Evolutionary conservation across 2,797 vertebrate genomes (phyloP).

Genomic region (Loris lydekkerianus): DNA sequence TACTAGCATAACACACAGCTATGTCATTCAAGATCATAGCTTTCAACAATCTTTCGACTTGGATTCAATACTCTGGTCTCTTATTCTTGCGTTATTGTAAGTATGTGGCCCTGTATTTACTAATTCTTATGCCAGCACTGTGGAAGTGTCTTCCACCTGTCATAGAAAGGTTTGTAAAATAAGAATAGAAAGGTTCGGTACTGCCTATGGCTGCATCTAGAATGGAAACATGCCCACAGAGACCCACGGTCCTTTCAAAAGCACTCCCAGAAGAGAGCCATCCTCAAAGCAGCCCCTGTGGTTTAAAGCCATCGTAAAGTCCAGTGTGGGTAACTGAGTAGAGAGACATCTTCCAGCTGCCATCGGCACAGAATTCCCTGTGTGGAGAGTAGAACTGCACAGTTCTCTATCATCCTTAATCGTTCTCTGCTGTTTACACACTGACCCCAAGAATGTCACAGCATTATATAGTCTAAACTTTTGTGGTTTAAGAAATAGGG

Average conservation of each 20-base stretch:
- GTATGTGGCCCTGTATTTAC: neutral
- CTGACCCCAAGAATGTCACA: neutral
- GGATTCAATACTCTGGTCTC: slow-evolving; percentile 28
- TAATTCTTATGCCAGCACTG: neutral
- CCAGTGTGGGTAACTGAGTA: neutral
- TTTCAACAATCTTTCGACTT: slow-evolving; percentile 48
- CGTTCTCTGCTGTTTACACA: neutral
- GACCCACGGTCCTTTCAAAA: neutral
- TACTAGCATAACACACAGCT: neutral
- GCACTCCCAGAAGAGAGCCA: neutral
- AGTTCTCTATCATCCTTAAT: neutral
- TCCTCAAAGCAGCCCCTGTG: neutral
- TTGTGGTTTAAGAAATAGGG: neutral
- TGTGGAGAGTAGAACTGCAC: neutral
- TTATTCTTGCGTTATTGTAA: slow-evolving; percentile 61
- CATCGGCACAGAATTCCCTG: neutral
- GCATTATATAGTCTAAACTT: neutral
- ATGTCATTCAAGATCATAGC: slow-evolving; percentile 41
- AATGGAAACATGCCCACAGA: neutral
- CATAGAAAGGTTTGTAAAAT: neutral
- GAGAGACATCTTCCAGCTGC: neutral
- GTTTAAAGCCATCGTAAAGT: neutral
- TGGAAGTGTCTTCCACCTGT: slow-evolving; percentile 25
- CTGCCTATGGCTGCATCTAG: neutral
- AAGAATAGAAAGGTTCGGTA: neutral